Percentiles rank a stretch among this genome's conserved stretches.
phyloP scores from a whole-genome alignment of 2,888 invertebrate genomes.

The Drosophila bunnanda region DNA sequence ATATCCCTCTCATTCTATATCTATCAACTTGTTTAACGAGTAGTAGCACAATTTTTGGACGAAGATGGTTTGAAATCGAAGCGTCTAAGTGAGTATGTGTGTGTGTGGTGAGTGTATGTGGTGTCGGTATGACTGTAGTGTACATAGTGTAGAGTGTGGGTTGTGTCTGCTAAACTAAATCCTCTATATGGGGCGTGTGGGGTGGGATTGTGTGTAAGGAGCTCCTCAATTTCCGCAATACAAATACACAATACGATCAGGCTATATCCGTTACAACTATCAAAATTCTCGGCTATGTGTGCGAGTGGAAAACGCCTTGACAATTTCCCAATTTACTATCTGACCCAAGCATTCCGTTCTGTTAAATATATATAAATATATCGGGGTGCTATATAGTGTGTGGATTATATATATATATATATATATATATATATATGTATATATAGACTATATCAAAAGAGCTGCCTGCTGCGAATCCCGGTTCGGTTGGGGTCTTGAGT shows the following conservation, averaged over 20 bases:
- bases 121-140: neutral
- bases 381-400: conserved; percentile 37
- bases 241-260: conserved; percentile 40
- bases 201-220: conserved; percentile 27
- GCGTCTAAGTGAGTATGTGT: conserved; percentile 58
- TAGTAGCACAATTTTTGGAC: conserved; percentile 76
- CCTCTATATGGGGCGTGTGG: conserved; percentile 30
- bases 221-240: conserved; percentile 50
- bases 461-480: conserved; percentile 28
- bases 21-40: conserved; percentile 72
- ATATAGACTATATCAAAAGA: conserved; percentile 39
- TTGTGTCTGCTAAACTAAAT: conserved; percentile 41
- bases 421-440: conserved; percentile 15
- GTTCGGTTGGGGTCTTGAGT: conserved; percentile 11
- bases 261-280: conserved; percentile 43
- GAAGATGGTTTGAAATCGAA: conserved; percentile 78
- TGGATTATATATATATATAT: conserved; percentile 25
- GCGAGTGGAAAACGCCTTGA: conserved; percentile 38
- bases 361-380: conserved; percentile 37
- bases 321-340: conserved; percentile 10
- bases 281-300: conserved; percentile 45
- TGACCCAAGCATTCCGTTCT: conserved; percentile 2
- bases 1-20: conserved; percentile 44
- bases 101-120: neutral
- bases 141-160: neutral